These are phyloP conservation scores for Zoanthus gigantus DNA, from an alignment of 92 coral and sea anemone species.

Conservation along the genomic window DNA sequence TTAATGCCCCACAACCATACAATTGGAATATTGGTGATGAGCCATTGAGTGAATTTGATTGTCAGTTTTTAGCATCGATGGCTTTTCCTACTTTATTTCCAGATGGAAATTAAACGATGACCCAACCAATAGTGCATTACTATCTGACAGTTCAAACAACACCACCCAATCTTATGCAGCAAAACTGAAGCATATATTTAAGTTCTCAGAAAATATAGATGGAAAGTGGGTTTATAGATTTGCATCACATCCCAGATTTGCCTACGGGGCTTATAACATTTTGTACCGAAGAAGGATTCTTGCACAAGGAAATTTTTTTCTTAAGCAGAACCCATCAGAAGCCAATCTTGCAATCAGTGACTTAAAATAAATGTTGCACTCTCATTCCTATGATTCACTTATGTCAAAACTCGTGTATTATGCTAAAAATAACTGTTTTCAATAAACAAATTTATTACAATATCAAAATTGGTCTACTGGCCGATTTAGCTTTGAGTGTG, in stretches of 20 bases:
- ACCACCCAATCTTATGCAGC: constrained; percentile 38
- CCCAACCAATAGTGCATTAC: constrained; percentile 47
- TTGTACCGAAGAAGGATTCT: constrained; percentile 53
- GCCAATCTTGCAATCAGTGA: constrained; percentile 20
- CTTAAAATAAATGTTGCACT: constrained; percentile 15
- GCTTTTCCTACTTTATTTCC: constrained; percentile 64
- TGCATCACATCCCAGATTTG: constrained; percentile 55
- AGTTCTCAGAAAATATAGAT: constrained; percentile 56
- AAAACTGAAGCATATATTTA: constrained; percentile 57
- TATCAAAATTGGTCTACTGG: too few relatives aligned
- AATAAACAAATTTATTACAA: too few relatives aligned
- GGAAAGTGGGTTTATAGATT: constrained; percentile 40
- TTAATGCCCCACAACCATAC: constrained; percentile 21
- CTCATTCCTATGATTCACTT: constrained; percentile 2
- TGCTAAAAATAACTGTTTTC: neutral
- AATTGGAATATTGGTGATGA: constrained; percentile 63
- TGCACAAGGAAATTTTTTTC: constrained; percentile 20
- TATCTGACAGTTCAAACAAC: constrained; percentile 45
- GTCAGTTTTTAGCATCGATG: constrained; percentile 47
- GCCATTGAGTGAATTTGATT: constrained; percentile 18
- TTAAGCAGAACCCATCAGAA: constrained; percentile 36
- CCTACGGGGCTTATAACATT: constrained; percentile 67
- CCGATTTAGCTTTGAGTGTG: too few relatives aligned
- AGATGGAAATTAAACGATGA: constrained; percentile 51
- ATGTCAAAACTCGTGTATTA: constrained; percentile 38